A percentile compares a stretch with the other conserved stretches of the same genome.
Evolutionary conservation across 2,113 vertebrate species (phyloP).

Genomic region (Patagioenas fasciata): DNA sequence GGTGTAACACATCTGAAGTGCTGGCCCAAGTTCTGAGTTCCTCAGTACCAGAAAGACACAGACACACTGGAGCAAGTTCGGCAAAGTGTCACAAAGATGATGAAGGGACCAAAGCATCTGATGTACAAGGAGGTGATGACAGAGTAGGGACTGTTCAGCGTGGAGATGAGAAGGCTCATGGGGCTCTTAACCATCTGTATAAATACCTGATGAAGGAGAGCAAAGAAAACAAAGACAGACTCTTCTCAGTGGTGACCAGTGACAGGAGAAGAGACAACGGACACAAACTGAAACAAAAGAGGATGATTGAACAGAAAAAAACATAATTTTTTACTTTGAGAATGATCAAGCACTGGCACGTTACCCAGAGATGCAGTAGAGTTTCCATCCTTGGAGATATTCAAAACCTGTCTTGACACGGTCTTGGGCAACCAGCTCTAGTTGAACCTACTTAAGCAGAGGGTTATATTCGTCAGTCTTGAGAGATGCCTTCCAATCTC

Average conservation of each 20-base stretch:
- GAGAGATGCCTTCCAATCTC: neutral
- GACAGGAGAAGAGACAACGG: neutral
- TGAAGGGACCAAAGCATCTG: neutral
- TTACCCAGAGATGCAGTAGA: neutral
- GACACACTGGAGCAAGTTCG: neutral
- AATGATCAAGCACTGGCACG: neutral
- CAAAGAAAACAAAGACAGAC: neutral
- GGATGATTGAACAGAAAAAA: neutral
- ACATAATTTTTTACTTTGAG: neutral
- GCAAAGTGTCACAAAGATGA: neutral
- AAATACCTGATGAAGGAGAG: neutral
- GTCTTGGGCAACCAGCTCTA: neutral
- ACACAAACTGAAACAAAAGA: neutral
- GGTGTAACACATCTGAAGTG: neutral
- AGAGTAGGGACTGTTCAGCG: neutral
- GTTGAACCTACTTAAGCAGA: neutral
- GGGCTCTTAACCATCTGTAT: neutral
- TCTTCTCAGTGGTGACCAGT: neutral
- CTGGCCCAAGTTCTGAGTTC: neutral
- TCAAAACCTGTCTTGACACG: rapidly evolving
- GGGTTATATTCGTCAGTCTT: neutral
- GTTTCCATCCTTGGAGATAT: neutral
- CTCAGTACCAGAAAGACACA: neutral
- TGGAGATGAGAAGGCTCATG: neutral
- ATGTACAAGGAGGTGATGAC: neutral